These are phyloP conservation scores for Branchellion lobata DNA, from an alignment of 2,888 invertebrate species.

Conservation along the genomic window DNA sequence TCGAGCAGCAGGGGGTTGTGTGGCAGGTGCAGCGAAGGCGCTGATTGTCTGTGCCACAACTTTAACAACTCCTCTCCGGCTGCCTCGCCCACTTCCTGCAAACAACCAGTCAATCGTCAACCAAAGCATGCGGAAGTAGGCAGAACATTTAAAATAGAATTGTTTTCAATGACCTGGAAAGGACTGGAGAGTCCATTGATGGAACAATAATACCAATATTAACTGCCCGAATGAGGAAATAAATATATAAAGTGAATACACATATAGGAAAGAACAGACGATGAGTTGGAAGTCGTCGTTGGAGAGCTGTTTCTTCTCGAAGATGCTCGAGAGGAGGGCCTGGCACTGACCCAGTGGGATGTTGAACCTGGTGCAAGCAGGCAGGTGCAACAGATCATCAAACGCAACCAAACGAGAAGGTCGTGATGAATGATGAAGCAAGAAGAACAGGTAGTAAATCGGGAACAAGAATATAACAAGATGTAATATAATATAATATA, in stretches of 20 bases:
- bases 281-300: slow-evolving; percentile 60
- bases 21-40: neutral
- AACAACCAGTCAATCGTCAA: neutral
- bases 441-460: slow-evolving; percentile 32
- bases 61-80: slow-evolving; percentile 63
- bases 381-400: neutral
- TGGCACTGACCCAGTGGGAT: slow-evolving; percentile 64
- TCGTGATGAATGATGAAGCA: too few species aligned
- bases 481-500: too few species aligned
- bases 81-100: slow-evolving; percentile 64
- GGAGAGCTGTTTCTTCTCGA: slow-evolving; percentile 67
- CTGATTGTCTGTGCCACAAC: slow-evolving; percentile 62
- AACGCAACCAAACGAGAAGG: neutral
- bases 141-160: too few species aligned
- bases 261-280: too few species aligned
- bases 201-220: neutral
- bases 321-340: slow-evolving; percentile 67
- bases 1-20: slow-evolving; percentile 30
- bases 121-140: too few species aligned
- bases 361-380: slow-evolving; percentile 57
- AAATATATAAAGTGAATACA: neutral
- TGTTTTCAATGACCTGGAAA: too few species aligned
- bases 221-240: neutral
- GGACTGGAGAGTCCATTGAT: too few species aligned
- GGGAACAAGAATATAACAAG: neutral